Evolutionary conservation across 1,140 invertebrate species (phyloP), one percentile per base, ranked within the genome.

Genomic region (Musca vetustissima): DNA sequence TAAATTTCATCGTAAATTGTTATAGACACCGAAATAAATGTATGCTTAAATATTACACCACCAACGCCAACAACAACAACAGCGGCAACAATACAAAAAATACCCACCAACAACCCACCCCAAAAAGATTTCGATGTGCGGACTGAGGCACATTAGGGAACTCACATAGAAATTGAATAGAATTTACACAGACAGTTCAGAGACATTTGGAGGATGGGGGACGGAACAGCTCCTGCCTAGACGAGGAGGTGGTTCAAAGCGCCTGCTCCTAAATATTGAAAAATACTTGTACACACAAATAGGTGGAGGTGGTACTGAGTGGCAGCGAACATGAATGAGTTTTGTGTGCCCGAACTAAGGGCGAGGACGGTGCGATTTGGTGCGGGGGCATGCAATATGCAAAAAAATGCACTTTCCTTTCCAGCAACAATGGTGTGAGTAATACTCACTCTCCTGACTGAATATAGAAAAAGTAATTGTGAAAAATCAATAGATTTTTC

Each of bases 221-320:
- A 6, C 14, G 49, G 13, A 11, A 43, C 36, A 11, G 36, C 36
- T 43, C 36, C 36, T 43, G 36, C 36, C 36, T 43, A 43, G 36
- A 43, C 36, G 36, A 43, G 36, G 36, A 61, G 57, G 57, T 61
- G 57, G 57, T 13, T 61, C 36, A 19, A 61, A 61, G 57, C 57
- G 57, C 57, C 57, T 61, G 57, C 57, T 61, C 57, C 57, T 61
- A 61, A 61, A 61, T 43, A 61, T 61, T 61, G 57, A 19, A 59
- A 59, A 61, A 61, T 43, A 11, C 11, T 43, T 43, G 36, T 43
- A 43, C 36, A 43, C 36, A 43, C 36, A 43, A 43, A 43, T 28
- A 43, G 36, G 36, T 43, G 36, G 36, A 8, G 4, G 36, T 43
- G 36, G 36, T 13, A 13, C 36, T 43, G 36, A 11, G 36, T 43